A percentile compares a stretch with the other conserved stretches of the same genome.
Conservation (phyloP, 2,797 vertebrate genomes). For the Lemur catta region DNA sequence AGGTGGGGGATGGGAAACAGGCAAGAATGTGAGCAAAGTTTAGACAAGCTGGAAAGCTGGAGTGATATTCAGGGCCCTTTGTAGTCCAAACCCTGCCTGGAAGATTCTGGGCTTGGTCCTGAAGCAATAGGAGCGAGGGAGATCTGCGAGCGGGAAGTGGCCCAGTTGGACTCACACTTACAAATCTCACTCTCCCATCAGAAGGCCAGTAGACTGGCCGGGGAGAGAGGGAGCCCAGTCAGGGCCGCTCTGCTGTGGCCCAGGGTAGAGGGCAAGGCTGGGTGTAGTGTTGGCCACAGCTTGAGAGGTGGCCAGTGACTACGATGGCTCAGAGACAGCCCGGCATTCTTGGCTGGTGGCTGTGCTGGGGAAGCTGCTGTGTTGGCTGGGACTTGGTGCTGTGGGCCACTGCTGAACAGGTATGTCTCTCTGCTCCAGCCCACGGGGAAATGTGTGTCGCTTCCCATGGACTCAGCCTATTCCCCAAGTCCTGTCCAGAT, state of each 20-base stretch:
- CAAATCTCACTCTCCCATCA: background rate
- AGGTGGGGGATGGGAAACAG: background rate
- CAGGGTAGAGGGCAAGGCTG: background rate
- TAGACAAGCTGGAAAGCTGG: background rate
- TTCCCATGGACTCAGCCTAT: background rate
- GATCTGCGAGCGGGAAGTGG: background rate
- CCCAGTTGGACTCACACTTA: background rate
- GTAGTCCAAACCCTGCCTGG: background rate
- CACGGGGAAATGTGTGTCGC: conserved; percentile 16
- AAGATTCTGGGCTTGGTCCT: background rate
- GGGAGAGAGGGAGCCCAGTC: background rate
- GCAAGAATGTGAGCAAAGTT: background rate
- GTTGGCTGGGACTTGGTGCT: background rate
- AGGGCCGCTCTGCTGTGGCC: background rate
- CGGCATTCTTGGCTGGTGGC: background rate
- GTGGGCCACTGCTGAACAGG: background rate
- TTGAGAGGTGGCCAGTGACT: background rate
- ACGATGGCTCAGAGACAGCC: background rate
- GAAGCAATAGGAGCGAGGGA: background rate
- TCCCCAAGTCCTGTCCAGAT: conserved; percentile 33
- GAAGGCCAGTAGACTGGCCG: background rate
- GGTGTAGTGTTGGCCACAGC: background rate
- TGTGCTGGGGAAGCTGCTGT: background rate
- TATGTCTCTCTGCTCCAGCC: conserved; percentile 35
- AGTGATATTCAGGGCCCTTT: background rate